Evolutionary conservation across 2,797 vertebrate species (phyloP).

Genomic region (Eutrigla gurnardus): DNA sequence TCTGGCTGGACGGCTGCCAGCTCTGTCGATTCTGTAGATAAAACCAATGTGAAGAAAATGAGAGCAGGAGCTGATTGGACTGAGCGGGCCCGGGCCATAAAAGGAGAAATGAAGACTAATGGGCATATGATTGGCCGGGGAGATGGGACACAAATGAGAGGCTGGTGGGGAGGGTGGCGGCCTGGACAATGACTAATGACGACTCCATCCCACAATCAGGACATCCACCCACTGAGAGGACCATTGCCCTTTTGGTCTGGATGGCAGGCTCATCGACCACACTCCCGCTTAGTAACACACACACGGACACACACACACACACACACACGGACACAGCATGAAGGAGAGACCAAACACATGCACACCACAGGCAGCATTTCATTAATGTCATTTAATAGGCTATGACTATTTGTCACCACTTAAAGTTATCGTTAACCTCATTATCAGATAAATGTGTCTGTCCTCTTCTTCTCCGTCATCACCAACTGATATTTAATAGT

Average conservation of each 20-base stretch:
- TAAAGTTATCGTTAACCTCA: conserved; percentile 11
- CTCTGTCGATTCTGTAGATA: conserved; percentile 70
- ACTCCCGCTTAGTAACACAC: background rate
- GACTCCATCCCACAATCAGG: conserved; percentile 53
- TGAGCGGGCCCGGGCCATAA: conserved; percentile 63
- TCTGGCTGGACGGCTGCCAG: conserved; percentile 63
- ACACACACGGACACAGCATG: conserved; percentile 29
- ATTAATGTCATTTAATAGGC: conserved; percentile 31
- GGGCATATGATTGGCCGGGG: conserved; percentile 71
- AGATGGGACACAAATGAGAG: conserved; percentile 76
- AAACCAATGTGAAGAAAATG: conserved; percentile 66
- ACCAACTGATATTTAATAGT: conserved; percentile 11
- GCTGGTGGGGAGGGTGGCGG: conserved; percentile 24
- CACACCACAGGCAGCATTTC: conserved; percentile 24
- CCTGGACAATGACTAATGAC: conserved; percentile 65
- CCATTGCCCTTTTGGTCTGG: conserved; percentile 62
- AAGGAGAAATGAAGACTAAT: conserved; percentile 81
- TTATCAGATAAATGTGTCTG: conserved; percentile 15
- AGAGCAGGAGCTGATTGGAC: conserved; percentile 68
- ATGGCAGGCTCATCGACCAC: conserved; percentile 46
- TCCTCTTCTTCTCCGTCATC: background rate
- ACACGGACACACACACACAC: background rate
- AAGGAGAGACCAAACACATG: conserved; percentile 15
- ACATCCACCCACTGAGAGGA: conserved; percentile 57
- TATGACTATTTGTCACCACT: conserved; percentile 23